Evolutionary conservation across 2,797 vertebrate genomes (phyloP).

Genomic region (Scolopax bukidnonensis): DNA sequence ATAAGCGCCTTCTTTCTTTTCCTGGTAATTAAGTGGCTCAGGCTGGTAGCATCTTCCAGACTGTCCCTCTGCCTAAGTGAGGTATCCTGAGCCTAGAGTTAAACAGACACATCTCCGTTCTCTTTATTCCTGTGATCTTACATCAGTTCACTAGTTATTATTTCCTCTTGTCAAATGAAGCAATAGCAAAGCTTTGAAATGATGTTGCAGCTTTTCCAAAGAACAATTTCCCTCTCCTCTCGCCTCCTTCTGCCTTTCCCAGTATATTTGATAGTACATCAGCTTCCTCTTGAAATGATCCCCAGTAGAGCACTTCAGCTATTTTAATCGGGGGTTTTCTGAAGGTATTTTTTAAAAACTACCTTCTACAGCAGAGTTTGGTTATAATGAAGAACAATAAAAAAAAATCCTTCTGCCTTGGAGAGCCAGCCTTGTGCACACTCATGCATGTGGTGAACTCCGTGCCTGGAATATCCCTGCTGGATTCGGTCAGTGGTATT

Average conservation of each 20-base stretch:
- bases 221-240: slow-evolving; percentile 46
- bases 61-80: background rate
- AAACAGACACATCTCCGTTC: background rate
- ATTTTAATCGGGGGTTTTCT: slow-evolving; percentile 17
- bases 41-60: background rate
- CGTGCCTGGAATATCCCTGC: background rate
- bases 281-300: slow-evolving; percentile 58
- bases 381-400: slow-evolving; percentile 55
- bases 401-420: background rate
- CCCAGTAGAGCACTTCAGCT: slow-evolving; percentile 61
- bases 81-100: background rate
- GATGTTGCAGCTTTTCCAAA: slow-evolving; percentile 38
- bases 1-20: background rate
- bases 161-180: slow-evolving; percentile 63
- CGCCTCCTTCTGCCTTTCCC: background rate
- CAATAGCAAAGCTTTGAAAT: slow-evolving; percentile 54
- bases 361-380: slow-evolving; percentile 12
- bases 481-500: background rate
- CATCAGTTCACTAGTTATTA: slow-evolving; percentile 13
- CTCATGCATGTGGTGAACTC: background rate
- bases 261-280: slow-evolving; percentile 39
- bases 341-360: slow-evolving; percentile 33
- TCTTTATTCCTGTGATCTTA: background rate
- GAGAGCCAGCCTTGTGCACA: background rate
- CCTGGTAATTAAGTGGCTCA: background rate